Conservation (phyloP, 2,113 vertebrate species). For the Origma solitaria region DNA sequence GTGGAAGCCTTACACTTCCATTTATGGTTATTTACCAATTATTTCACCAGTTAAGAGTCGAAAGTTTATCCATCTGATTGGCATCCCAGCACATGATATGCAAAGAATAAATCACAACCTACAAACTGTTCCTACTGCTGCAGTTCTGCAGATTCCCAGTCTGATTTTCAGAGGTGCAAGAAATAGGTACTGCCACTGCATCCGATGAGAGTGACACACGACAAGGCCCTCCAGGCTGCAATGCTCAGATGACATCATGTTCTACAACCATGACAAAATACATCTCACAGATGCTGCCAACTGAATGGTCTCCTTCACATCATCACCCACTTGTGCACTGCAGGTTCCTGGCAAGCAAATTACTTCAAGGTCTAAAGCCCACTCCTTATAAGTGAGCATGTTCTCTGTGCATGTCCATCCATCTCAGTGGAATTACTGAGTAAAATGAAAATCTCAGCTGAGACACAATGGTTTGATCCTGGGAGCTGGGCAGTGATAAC, state of each 20-base stretch:
- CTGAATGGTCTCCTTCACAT: neutral
- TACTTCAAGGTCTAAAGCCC: neutral
- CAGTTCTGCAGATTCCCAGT: neutral
- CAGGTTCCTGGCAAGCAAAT: neutral
- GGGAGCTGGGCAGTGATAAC: neutral
- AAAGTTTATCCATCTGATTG: neutral
- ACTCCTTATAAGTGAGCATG: neutral
- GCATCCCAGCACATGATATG: neutral
- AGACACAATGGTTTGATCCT: neutral
- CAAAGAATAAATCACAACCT: neutral
- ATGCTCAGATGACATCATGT: neutral
- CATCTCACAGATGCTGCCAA: neutral
- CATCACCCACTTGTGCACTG: neutral
- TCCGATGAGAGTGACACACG: accelerated
- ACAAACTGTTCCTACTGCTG: neutral
- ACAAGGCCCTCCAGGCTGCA: neutral
- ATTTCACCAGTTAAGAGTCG: neutral
- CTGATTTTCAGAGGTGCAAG: neutral
- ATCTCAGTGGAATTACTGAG: neutral
- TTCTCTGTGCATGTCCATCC: neutral
- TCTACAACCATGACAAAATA: neutral
- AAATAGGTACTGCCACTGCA: neutral
- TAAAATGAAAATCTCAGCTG: neutral
- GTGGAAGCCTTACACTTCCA: constrained; percentile 34
- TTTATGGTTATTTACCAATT: constrained; percentile 22